These are phyloP conservation scores for Poecilia gillii DNA, from an alignment of 2,797 vertebrate genomes.

Conservation along the genomic window DNA sequence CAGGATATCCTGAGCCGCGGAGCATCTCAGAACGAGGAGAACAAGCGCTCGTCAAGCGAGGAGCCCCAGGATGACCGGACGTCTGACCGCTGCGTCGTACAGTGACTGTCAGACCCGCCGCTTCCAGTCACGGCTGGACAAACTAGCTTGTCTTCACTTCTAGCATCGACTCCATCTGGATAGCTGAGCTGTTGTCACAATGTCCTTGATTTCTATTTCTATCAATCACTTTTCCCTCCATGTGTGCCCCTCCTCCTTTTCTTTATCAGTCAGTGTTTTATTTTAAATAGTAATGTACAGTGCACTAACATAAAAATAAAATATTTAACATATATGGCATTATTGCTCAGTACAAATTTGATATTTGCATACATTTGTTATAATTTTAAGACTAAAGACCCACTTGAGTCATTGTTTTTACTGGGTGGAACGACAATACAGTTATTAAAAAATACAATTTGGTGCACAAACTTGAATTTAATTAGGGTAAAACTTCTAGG, in stretches of 20 bases:
- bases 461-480: neutral
- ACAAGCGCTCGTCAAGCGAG: conserved; percentile 50
- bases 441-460: neutral
- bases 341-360: neutral
- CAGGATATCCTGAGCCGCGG: conserved; percentile 78
- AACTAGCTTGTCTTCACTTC: conserved; percentile 3
- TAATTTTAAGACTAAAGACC: neutral
- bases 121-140: neutral
- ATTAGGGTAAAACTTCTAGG: neutral
- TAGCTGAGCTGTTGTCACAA: conserved; percentile 2
- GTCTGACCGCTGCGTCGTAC: conserved; percentile 66
- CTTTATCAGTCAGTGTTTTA: conserved; percentile 10
- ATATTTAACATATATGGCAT: conserved; percentile 3
- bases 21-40: conserved; percentile 31
- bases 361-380: neutral
- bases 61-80: conserved; percentile 43
- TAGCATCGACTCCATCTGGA: neutral
- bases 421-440: neutral
- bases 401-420: neutral
- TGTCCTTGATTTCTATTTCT: neutral
- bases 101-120: conserved; percentile 46
- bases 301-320: conserved; percentile 34
- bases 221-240: neutral
- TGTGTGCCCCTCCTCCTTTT: conserved; percentile 6
- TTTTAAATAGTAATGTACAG: conserved; percentile 19